A percentile compares a stretch with the other conserved stretches of the same genome.
Conservation (phyloP, 2,797 vertebrate genomes). For the Acanthornis magna region DNA sequence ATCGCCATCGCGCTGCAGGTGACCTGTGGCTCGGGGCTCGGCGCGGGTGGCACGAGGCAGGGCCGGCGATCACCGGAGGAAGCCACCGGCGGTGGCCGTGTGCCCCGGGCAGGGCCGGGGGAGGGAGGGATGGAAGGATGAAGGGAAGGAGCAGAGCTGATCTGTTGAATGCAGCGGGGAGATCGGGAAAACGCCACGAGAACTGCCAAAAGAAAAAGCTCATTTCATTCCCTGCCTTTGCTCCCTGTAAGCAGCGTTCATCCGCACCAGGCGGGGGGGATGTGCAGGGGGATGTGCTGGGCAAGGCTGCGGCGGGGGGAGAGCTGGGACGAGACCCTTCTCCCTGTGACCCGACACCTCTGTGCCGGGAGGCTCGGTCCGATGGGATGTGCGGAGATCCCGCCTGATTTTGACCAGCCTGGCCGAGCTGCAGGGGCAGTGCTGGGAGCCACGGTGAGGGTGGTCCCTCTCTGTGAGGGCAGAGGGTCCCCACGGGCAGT, state of each 20-base stretch:
- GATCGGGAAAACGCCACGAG: neutral
- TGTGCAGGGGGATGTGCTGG: neutral
- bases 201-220: neutral
- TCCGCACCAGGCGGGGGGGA: neutral
- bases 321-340: neutral
- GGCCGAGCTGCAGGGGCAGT: neutral
- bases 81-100: accelerated
- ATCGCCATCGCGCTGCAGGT: neutral
- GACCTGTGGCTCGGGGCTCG: conserved; percentile 33
- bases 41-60: neutral
- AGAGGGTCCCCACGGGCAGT: neutral
- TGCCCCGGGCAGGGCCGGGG: neutral
- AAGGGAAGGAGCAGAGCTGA: neutral
- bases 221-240: neutral
- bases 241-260: neutral
- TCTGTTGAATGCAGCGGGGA: conserved; percentile 27
- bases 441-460: accelerated
- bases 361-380: accelerated
- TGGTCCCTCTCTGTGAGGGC: neutral
- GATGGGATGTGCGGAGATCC: neutral
- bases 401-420: neutral
- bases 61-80: neutral
- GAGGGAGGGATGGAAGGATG: neutral
- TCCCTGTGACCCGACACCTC: neutral
- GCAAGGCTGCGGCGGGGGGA: neutral